phyloP scores from a whole-genome alignment of 2,113 vertebrate genomes.

The Carollia perspicillata region DNA sequence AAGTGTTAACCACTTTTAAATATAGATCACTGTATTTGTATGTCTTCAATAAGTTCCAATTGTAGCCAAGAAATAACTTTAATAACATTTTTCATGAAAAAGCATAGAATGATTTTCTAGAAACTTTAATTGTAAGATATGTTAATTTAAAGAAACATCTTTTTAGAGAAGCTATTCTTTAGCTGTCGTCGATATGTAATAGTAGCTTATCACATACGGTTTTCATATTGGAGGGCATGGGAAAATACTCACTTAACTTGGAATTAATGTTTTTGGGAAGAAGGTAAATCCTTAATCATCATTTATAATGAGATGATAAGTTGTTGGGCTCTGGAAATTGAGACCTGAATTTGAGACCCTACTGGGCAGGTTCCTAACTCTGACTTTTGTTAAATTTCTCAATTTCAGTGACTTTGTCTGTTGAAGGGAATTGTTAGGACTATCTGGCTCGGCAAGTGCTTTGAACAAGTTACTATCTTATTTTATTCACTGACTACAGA shows the following conservation, averaged over 20 bases:
- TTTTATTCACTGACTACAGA: neutral
- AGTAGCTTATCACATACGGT: neutral
- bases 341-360: neutral
- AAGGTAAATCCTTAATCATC: slow-evolving; percentile 15
- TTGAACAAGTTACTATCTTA: neutral
- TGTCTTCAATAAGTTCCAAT: neutral
- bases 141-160: neutral
- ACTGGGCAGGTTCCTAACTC: neutral
- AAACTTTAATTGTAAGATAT: neutral
- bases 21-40: neutral
- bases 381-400: neutral
- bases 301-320: neutral
- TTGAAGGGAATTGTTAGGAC: neutral
- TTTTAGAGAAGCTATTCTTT: neutral
- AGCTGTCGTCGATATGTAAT: neutral
- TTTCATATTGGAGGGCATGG: neutral
- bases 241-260: neutral
- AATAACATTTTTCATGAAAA: slow-evolving; percentile 14
- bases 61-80: neutral
- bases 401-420: neutral
- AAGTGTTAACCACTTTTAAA: neutral
- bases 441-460: neutral
- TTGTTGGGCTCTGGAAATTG: neutral
- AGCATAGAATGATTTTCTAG: neutral
- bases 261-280: slow-evolving; percentile 25